Evolutionary conservation across 2,888 invertebrate species (phyloP), one percentile per base, ranked within the genome.

Genomic region (Torymus texanus): DNA sequence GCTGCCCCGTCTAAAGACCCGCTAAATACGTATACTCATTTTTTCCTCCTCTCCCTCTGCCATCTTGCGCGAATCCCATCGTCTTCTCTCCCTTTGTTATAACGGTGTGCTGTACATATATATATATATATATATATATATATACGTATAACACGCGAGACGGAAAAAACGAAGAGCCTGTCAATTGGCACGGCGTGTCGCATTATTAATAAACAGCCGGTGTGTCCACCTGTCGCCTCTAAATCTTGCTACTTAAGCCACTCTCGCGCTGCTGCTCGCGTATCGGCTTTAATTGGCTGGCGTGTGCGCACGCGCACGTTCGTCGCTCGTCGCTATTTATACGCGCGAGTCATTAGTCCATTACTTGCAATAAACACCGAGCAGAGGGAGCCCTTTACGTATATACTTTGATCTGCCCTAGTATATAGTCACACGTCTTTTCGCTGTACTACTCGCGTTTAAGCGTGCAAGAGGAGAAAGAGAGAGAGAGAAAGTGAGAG

Each of bases 181-280:
- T 59, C 81, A 82, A 79, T 83, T 87, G 86, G 86, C 86, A 78
- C 82, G 66, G 71, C 75, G 80, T 86, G 85, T 85, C 83, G 85
- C 84, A 85, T 87, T 87, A 87, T 86, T 87, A 87, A 87, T 87
- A 87, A 83, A 13, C 29, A 62, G 63, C 11, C 29, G 55, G 68
- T 83, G 76, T 72, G 68, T 81, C 81, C 90, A 89, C 89, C 89
- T 90, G 90, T 88, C 88, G 85, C 81, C 86, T 83, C 85, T 90
- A 89, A 90, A 90, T 90, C 89, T 89, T 85, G 84, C 86, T 87
- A 88, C 88, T 89, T 88, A 88, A 87, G 87, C 81, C 12, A 5
- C 62, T 55, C 21, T 53, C 53, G 51, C 21, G 41, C 62, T 14
- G 16, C 41, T 41, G 29, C 12, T n/a, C 10, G 55, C 82, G 85